Conservation (phyloP, 2,797 vertebrate species). For the Buceros bicornis region DNA sequence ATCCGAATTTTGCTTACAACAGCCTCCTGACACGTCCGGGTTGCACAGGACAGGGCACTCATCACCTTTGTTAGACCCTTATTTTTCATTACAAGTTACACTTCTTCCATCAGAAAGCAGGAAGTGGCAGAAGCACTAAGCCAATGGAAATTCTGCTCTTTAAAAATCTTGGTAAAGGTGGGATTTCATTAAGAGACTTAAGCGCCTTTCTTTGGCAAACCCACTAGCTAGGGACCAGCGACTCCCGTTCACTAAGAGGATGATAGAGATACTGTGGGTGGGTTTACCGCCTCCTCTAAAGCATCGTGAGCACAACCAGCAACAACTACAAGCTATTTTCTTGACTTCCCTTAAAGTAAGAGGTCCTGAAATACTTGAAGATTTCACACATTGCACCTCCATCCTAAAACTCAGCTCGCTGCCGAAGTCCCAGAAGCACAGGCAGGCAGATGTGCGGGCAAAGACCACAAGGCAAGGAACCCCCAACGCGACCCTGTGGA, state of each 20-base stretch:
- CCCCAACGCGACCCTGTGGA: neutral
- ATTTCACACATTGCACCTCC: neutral
- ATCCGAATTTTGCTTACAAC: neutral
- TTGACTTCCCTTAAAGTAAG: neutral
- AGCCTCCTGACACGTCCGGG: neutral
- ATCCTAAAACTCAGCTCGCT: neutral
- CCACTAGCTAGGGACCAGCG: neutral
- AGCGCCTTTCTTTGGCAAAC: neutral
- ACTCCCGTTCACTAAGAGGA: neutral
- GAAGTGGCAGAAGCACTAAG: neutral
- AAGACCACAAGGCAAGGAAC: neutral
- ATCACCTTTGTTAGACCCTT: fast-evolving
- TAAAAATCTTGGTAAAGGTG: neutral
- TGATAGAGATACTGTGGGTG: neutral
- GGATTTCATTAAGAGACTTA: neutral
- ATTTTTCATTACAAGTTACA: neutral
- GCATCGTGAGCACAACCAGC: neutral
- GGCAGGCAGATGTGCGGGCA: fast-evolving
- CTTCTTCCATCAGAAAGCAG: neutral
- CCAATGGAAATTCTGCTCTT: neutral
- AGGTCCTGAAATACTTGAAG: neutral
- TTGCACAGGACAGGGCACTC: neutral
- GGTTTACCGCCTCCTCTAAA: neutral
- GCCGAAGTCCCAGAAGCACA: neutral
- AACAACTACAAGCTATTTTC: neutral